Evolutionary conservation across 2,113 vertebrate species (phyloP).

Genomic region (Psephotus haematonotus): DNA sequence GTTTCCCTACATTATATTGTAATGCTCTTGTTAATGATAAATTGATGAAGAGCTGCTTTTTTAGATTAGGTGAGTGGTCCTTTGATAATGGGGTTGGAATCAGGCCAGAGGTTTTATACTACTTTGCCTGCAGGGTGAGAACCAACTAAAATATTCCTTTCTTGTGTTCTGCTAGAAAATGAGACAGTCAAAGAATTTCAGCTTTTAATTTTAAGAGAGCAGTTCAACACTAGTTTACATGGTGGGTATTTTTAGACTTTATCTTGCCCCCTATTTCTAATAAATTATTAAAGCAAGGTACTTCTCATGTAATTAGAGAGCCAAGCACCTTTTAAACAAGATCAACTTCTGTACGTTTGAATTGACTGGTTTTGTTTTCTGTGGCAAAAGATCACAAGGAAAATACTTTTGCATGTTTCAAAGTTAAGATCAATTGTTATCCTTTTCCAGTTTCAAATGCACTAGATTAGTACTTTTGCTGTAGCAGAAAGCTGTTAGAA

Average conservation of each 20-base stretch:
- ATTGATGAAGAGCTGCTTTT: slow-evolving; percentile 90
- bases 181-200: slow-evolving; percentile 66
- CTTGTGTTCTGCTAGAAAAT: slow-evolving; percentile 66
- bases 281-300: slow-evolving; percentile 69
- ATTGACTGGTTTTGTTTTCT: slow-evolving; percentile 41
- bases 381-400: slow-evolving; percentile 55
- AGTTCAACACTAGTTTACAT: slow-evolving; percentile 17
- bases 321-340: slow-evolving; percentile 61
- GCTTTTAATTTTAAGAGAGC: slow-evolving; percentile 71
- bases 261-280: slow-evolving; percentile 42
- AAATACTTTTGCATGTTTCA: slow-evolving; percentile 52
- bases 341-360: slow-evolving; percentile 39
- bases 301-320: slow-evolving; percentile 66
- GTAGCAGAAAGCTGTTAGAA: slow-evolving; percentile 30
- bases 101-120: slow-evolving; percentile 82
- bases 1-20: slow-evolving; percentile 83
- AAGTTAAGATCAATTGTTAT: slow-evolving; percentile 49
- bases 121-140: slow-evolving; percentile 82
- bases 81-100: slow-evolving; percentile 90
- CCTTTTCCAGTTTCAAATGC: slow-evolving; percentile 29
- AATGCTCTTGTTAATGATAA: slow-evolving; percentile 92
- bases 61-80: slow-evolving; percentile 86
- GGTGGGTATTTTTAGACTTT: slow-evolving; percentile 58
- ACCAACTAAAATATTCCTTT: slow-evolving; percentile 80
- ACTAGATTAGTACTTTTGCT: not conserved